Conservation (phyloP, 2,797 vertebrate genomes). For the Leucoraja ocellata region DNA sequence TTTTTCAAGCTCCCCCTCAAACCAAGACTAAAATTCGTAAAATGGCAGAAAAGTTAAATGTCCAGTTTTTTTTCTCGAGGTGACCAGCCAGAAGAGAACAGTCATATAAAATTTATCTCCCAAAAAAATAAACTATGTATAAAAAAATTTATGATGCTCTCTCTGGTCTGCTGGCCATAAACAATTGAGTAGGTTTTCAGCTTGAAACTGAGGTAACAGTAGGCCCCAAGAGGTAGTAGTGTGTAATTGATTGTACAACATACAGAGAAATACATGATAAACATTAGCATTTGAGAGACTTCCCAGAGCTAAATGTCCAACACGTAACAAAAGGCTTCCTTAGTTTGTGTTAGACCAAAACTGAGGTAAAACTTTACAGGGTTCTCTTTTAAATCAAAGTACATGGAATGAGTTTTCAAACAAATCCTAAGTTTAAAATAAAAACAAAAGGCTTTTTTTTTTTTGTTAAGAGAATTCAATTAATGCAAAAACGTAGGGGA, state of each 20-base stretch:
- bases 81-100: conserved; percentile 76
- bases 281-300: conserved; percentile 61
- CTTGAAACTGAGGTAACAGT: conserved; percentile 91
- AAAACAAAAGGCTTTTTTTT: conserved; percentile 10
- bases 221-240: conserved; percentile 91
- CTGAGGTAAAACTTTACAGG: conserved; percentile 49
- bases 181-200: conserved; percentile 68
- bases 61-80: conserved; percentile 76
- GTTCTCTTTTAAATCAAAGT: conserved; percentile 25
- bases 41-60: conserved; percentile 54
- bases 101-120: conserved; percentile 85
- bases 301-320: conserved; percentile 60
- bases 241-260: conserved; percentile 85
- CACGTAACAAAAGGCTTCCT: conserved; percentile 52
- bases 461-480: not conserved
- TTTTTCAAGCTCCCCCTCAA: conserved; percentile 63
- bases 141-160: conserved; percentile 81
- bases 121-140: conserved; percentile 89
- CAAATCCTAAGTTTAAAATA: not conserved
- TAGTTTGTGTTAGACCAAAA: conserved; percentile 56
- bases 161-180: conserved; percentile 72
- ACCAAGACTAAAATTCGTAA: conserved; percentile 43
- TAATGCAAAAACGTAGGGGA: not conserved
- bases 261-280: conserved; percentile 66
- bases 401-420: not conserved